These are phyloP conservation scores for Patella pellucida DNA, from an alignment of 2,888 invertebrate species.

Conservation along the genomic window DNA sequence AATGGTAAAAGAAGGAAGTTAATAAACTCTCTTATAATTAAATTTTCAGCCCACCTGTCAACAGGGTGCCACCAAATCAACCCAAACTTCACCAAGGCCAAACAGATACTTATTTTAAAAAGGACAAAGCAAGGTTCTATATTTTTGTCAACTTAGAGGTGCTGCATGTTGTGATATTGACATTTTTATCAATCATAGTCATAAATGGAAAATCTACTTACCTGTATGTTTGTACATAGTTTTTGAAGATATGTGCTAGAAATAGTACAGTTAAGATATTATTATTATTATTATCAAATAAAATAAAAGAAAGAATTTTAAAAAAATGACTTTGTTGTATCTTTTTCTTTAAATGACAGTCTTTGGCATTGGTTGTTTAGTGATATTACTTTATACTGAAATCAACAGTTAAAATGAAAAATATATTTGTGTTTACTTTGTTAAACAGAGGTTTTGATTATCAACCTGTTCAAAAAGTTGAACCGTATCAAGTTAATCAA, in stretches of 20 bases:
- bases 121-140: background rate
- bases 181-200: too few relatives aligned
- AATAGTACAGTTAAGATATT: too few relatives aligned
- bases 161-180: background rate
- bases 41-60: too few relatives aligned
- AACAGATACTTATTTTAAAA: background rate
- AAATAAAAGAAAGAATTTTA: background rate
- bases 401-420: background rate
- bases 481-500: slow-evolving; percentile 2
- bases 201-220: too few relatives aligned
- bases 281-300: background rate
- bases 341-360: background rate
- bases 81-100: too few relatives aligned
- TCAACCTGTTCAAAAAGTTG: slow-evolving; percentile 8
- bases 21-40: too few relatives aligned
- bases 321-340: background rate
- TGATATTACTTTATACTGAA: background rate
- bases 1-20: too few relatives aligned
- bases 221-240: too few relatives aligned
- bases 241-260: too few relatives aligned
- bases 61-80: too few relatives aligned
- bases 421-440: background rate
- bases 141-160: background rate
- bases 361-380: too few relatives aligned
- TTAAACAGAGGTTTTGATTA: slow-evolving; percentile 3